Evolutionary conservation across 1,140 invertebrate species (phyloP).

Genomic region (Drosophila paulistorum): DNA sequence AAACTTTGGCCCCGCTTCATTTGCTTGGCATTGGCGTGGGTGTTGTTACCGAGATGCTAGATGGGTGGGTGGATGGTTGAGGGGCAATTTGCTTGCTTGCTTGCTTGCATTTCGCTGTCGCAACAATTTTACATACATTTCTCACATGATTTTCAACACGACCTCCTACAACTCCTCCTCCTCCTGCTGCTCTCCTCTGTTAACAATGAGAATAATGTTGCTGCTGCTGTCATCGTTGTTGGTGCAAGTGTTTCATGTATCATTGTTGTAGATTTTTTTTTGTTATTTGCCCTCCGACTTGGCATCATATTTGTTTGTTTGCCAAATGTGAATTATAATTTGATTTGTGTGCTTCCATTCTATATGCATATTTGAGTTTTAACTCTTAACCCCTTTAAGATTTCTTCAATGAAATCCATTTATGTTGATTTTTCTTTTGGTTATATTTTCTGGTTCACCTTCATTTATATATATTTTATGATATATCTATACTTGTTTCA

Average conservation of each 20-base stretch:
- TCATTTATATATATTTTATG: slow-evolving; percentile 2
- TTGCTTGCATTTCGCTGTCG: slow-evolving; percentile 74
- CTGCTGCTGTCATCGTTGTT: slow-evolving; percentile 26
- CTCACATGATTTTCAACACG: slow-evolving; percentile 64
- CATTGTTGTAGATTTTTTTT: slow-evolving; percentile 43
- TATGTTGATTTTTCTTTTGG: not conserved
- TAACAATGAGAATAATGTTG: slow-evolving; percentile 32
- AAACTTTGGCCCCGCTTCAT: slow-evolving; percentile 65
- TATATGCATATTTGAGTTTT: slow-evolving; percentile 1
- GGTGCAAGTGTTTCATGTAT: slow-evolving; percentile 38
- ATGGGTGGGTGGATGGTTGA: not conserved
- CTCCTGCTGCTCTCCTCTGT: slow-evolving; percentile 15
- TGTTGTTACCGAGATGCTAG: slow-evolving; percentile 7
- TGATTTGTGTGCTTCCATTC: slow-evolving; percentile 8
- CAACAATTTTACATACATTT: slow-evolving; percentile 74
- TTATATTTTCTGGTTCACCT: slow-evolving; percentile 1
- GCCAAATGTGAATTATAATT: slow-evolving; percentile 3
- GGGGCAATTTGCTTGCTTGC: slow-evolving; percentile 63
- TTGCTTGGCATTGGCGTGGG: slow-evolving; percentile 64
- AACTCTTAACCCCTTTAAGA: slow-evolving; percentile 2
- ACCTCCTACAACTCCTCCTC: too few relatives aligned
- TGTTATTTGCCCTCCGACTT: slow-evolving; percentile 24
- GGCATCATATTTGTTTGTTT: slow-evolving; percentile 8
- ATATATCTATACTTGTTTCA: not conserved
- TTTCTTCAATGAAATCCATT: not conserved